phyloP scores from a whole-genome alignment of 2,113 vertebrate species.

The Pseudois nayaur region DNA sequence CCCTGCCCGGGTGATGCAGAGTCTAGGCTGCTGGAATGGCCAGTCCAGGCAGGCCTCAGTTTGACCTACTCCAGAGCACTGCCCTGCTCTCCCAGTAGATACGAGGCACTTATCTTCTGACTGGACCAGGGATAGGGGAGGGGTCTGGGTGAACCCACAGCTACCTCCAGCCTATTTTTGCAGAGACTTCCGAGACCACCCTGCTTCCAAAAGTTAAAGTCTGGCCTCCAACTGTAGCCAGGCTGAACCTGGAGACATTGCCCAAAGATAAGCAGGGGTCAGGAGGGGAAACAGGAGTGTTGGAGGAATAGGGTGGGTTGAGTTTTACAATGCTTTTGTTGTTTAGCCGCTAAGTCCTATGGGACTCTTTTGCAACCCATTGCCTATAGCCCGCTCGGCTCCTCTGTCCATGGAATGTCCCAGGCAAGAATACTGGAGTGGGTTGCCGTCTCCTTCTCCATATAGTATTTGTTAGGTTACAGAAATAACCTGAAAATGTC shows the following conservation, averaged over 20 bases:
- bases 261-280: not conserved
- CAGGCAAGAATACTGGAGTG: not conserved
- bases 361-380: not conserved
- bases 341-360: not conserved
- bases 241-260: not conserved
- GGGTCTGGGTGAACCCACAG: not conserved
- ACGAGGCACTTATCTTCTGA: not conserved
- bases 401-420: not conserved
- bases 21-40: not conserved
- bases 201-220: not conserved
- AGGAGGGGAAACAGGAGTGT: not conserved
- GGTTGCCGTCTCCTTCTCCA: not conserved
- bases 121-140: not conserved
- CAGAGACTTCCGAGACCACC: not conserved
- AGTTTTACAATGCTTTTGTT: not conserved
- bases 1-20: not conserved
- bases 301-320: not conserved
- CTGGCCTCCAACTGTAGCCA: not conserved
- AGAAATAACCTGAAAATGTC: not conserved
- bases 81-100: not conserved
- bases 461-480: not conserved
- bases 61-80: not conserved
- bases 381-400: not conserved
- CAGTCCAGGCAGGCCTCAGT: conserved; percentile 5
- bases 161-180: not conserved